A percentile compares a stretch with the other conserved stretches of the same genome.
Conservation (phyloP, 2,888 invertebrate species). For the Heliconius erato region DNA sequence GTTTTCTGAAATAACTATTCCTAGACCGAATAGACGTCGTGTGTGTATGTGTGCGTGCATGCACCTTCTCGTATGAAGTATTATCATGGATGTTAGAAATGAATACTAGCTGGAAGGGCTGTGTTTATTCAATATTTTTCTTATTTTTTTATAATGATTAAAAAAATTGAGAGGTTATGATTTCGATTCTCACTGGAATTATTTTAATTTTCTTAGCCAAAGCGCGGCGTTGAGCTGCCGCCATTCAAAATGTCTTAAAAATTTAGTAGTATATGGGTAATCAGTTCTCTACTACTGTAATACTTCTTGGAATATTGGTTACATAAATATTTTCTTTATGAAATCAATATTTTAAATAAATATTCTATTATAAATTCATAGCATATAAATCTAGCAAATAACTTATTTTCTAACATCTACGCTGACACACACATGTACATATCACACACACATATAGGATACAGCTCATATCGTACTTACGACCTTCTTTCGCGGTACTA, state of each 20-base stretch:
- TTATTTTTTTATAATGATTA: neutral
- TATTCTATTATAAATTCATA: conserved; percentile 14
- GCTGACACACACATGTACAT: conserved; percentile 62
- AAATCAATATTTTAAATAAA: neutral
- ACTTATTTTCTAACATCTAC: conserved; percentile 54
- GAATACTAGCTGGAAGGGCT: conserved; percentile 69
- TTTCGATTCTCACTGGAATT: neutral
- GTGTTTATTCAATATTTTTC: neutral
- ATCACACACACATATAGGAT: conserved; percentile 63
- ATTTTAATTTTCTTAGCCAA: too few relatives aligned
- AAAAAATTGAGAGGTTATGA: neutral
- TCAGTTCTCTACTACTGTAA: too few relatives aligned
- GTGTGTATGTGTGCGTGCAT: conserved; percentile 69
- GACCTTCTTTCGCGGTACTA: conserved; percentile 74
- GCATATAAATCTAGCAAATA: conserved; percentile 45
- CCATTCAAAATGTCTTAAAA: too few relatives aligned
- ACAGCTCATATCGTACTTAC: conserved; percentile 84
- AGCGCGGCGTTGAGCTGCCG: too few relatives aligned
- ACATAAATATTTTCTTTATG: too few relatives aligned
- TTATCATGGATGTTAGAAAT: conserved; percentile 68
- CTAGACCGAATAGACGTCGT: conserved; percentile 74
- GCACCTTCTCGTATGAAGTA: conserved; percentile 76
- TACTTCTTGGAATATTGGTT: too few relatives aligned
- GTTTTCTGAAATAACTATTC: conserved; percentile 71
- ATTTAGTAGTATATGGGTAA: too few relatives aligned